Base-by-base conservation (phyloP, 2,113 vertebrate species). In the Urocolius indicus region DNA sequence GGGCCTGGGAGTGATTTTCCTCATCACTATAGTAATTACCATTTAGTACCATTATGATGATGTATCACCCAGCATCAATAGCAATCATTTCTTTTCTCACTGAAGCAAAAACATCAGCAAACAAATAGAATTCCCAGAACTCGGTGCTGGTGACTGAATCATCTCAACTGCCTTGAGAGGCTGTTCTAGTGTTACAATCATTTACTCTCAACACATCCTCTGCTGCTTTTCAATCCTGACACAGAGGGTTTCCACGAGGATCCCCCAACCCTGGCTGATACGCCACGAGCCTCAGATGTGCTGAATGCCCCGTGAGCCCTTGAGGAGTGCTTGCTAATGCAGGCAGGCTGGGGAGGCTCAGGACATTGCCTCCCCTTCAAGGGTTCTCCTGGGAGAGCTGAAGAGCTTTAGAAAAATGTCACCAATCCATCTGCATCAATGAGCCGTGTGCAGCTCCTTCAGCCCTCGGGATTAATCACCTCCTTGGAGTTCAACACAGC, bases 371-470 rank as follows among this genome's bases (percentile, higher is more conserved):
- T 6, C 13, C 36, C 59, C 55, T 49, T 6, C 65, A 24, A 6
- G 41, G 32, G 48, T 16, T 1, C 52, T 65, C 58, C 58, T 32
- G 1, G 45, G 49, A 46, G 52, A 52, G 43, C 52, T 16, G 5
- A 23, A 29, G 43, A 34, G 48, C 58, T 19, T 18, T 2, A 24
- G 80, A 62, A 46, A 36, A 77, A 17, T 13, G 20, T 17, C 94
- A 36, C 45, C 16, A 11, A 45, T 24, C 6, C 0, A 36, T 15
- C 55, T 2, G 1, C 1, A 2, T 17, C 52, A 73, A 78, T 1
- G 73, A 94, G 89, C 68, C 13, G 1, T 2, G 8, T 0, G 26
- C 1, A 12, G 45, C 92, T 87, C 65, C 0, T 34, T 45, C 61
- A 78, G 78, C 78, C 67, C 16, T 27, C 9, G 61, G 76, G 57